These are phyloP conservation scores for Conopomorpha cramerella DNA, from an alignment of 1,140 invertebrate genomes.

Conservation along the genomic window DNA sequence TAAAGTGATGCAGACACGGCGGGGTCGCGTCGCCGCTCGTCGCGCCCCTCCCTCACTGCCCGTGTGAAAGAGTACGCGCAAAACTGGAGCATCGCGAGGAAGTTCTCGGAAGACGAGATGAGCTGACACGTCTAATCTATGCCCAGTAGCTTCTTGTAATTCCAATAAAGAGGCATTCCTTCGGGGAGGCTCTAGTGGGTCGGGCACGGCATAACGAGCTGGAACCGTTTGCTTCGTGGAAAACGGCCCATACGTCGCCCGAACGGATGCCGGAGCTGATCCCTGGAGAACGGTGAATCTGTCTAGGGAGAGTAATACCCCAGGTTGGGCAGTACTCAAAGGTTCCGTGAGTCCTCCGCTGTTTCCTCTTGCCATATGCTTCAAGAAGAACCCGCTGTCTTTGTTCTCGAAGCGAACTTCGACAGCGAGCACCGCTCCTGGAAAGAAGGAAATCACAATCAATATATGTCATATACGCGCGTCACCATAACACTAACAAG, in stretches of 20 bases:
- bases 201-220: slow-evolving; percentile 84
- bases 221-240: slow-evolving; percentile 92
- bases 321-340: slow-evolving; percentile 47
- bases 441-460: slow-evolving; percentile 17
- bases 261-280: slow-evolving; percentile 81
- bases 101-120: slow-evolving; percentile 86
- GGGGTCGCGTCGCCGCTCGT: slow-evolving; percentile 50
- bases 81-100: slow-evolving; percentile 81
- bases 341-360: slow-evolving; percentile 40
- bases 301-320: slow-evolving; percentile 72
- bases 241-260: slow-evolving; percentile 90
- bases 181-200: slow-evolving; percentile 65
- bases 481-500: no score
- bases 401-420: slow-evolving; percentile 90
- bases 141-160: slow-evolving; percentile 70
- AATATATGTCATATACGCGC: slow-evolving; percentile 7
- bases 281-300: slow-evolving; percentile 89
- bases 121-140: slow-evolving; percentile 85
- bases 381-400: slow-evolving; percentile 87
- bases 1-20: slow-evolving; percentile 74
- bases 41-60: slow-evolving; percentile 73
- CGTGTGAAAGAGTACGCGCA: slow-evolving; percentile 88
- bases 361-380: slow-evolving; percentile 71
- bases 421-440: slow-evolving; percentile 59
- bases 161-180: slow-evolving; percentile 56